Base-by-base conservation (phyloP, 2,888 invertebrate species). In the Drosophila testacea region DNA sequence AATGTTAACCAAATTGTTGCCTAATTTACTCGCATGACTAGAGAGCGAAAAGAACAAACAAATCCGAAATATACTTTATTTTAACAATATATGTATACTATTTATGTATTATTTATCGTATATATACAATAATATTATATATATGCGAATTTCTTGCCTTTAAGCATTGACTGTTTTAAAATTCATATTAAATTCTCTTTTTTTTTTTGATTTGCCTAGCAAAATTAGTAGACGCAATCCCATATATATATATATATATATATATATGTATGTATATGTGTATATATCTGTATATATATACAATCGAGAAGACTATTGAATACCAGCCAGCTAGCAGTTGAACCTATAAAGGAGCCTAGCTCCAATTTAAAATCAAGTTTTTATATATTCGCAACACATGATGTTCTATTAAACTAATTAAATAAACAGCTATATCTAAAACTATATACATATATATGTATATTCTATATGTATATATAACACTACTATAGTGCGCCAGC, bases 1-100 rank as follows among this genome's bases (percentile, higher is more conserved):
- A 66, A 70, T 79, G 79, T 81, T 72, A 72, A 82, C 62, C 56
- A 50, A 65, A 72, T 65, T 73, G 66, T 77, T 79, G 81, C 70
- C 74, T 70, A 68, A 60, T 65, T 72, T 28, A 50, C 13, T 62
- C 42, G 54, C 51, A 57, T 54, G 46, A 59, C 59, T 22, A 28
- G 22, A 64, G 38, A 44, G 41, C 64, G 42, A 52, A 61, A 67
- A 32, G 32, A 6, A 6, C 22, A 32, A 50, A 48, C 6, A 22
- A n/a, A 50, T 42, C 28, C 56, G 48, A 78, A 69, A 78, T 74
- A 55, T 74, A 71, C 68, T 71, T 81, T 73, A 81, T 65, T 57
- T 64, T 60, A 66, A 54, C 47, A 62, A 36, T 38, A 47, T 69
- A 51, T 36, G 16, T 39, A 52, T 30, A 22, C 22, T 42, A 16